Base-by-base conservation (phyloP, 2,797 vertebrate species). In the Platyrinchus mystaceus region DNA sequence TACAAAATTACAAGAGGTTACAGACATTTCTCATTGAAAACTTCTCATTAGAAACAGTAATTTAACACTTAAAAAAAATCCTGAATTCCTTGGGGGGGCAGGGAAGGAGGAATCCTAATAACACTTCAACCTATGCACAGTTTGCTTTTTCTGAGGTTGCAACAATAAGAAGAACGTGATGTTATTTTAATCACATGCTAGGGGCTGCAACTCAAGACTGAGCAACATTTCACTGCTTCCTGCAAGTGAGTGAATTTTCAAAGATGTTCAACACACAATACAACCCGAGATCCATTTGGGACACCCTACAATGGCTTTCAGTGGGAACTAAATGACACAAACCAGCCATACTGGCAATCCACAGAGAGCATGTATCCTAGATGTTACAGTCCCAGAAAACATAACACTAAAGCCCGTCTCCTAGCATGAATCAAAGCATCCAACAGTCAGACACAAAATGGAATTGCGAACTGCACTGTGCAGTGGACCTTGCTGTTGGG, bases 401-500 rank as follows among this genome's bases (percentile, higher is more conserved):
- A 1, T 30, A 76, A 60, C 12, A 49, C 26, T 37, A 47, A 71
- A 87, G 52, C 43, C 36, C 22, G 14, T 43, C 77, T 74, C 53
- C 49, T 21, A 27, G 46, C 0, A 1, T 16, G 44, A 77, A 83
- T 75, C 53, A 93, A 84, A 81, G 52, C 36, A 63, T 27, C 63
- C 60, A 67, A 10, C 0, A 68, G 41, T 34, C 43, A 87, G 59
- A 63, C 15, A 91, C 28, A 71, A 87, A 77, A 46, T 2, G 28
- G 60, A 82, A 83, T 3, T 26, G 39, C 66, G 49, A 83, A 56
- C 17, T 89, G 59, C 41, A 63, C 15, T 5, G 76, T 46, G 67
- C 62, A 91, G 60, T 23, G 81, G 69, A 99, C 99, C 99, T 99
- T 99, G 87, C 99, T 99, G 87, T 98, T 99, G 6, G 99, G 99